Evolutionary conservation across 2,888 invertebrate species (phyloP), one percentile per base, ranked within the genome.

Genomic region (Lysandra coridon): DNA sequence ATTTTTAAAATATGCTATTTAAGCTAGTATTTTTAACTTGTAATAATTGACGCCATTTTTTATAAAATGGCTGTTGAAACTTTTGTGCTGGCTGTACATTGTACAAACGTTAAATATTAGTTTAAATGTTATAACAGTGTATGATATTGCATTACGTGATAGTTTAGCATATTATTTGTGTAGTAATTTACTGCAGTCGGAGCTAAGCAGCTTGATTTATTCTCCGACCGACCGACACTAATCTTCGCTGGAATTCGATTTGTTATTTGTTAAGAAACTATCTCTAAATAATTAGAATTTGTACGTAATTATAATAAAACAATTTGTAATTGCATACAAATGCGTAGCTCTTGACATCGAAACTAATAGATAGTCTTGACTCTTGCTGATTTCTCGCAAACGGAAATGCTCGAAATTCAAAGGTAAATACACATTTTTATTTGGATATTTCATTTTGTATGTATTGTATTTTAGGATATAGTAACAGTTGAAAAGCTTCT

Each of bases 181-280:
- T 30, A 33, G 53, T 57, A 76, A 76, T 76, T 76, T 76, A 76
- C 76, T 57, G 57, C 76, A 76, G 76, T 76, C 76, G 33, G 76
- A 76, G 33, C 53, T 76, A 76, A 76, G 30, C 76, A 57, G 76
- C 33, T 53, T 76, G 76, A 76, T 76, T 76, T 76, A 76, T 76
- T 30, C 76, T 6, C 76, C 76, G 53, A 57, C 76, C 57, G 57
- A 7, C 76, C 82, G 82, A 83, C 83, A 85, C 86, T 87, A 87
- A 87, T 87, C 87, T 87, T 86, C 84, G 85, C 81, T 85, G 85
- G 85, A 86, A 86, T 87, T 87, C 87, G 87, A 87, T 87, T 87
- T 85, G 85, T 85, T 86, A 86, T 87, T 87, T 87, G 86, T 86
- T 87, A 84, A 86, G 76, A 76, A 76, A 76, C 76, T 76, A 76